Evolutionary conservation across 2,888 invertebrate species (phyloP).

Genomic region (Plutella xylostella): DNA sequence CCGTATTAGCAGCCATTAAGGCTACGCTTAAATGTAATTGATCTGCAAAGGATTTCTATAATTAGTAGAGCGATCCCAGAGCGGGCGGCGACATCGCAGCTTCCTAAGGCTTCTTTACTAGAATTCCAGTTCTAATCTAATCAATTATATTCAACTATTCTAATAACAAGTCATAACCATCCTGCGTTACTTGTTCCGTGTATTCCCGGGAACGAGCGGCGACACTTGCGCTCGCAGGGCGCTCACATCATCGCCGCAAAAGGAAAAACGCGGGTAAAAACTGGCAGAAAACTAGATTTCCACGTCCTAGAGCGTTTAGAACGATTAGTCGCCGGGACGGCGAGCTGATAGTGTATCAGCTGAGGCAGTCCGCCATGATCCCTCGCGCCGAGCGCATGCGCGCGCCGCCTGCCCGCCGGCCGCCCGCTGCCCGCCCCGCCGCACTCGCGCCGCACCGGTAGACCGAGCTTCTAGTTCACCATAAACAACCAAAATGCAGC

Average conservation of each 20-base stretch:
- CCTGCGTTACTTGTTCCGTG: conserved; percentile 48
- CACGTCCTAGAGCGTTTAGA: conserved; percentile 52
- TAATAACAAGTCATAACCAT: conserved; percentile 30
- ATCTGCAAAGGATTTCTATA: conserved; percentile 1
- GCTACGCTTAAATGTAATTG: conserved; percentile 3
- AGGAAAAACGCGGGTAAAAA: conserved; percentile 36
- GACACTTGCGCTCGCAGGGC: conserved; percentile 32
- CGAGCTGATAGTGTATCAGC: conserved; percentile 63
- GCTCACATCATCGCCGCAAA: conserved; percentile 29
- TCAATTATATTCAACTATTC: conserved; percentile 50
- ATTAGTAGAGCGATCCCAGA: neutral
- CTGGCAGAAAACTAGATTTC: conserved; percentile 61
- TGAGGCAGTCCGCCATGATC: conserved; percentile 59
- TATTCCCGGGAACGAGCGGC: conserved; percentile 40
- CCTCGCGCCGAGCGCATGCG: conserved; percentile 57
- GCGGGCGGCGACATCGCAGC: neutral
- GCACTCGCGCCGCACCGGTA: too few relatives aligned
- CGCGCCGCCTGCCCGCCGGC: conserved; percentile 12
- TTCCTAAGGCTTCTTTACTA: neutral
- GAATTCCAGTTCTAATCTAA: conserved; percentile 20
- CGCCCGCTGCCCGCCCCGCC: conserved; percentile 23
- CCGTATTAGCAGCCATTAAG: conserved; percentile 3
- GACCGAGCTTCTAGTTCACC: too few relatives aligned
- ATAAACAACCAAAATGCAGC: neutral
- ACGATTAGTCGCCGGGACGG: conserved; percentile 52